Conservation (phyloP, 2,888 invertebrate genomes). For the Hydropsyche betteni region DNA sequence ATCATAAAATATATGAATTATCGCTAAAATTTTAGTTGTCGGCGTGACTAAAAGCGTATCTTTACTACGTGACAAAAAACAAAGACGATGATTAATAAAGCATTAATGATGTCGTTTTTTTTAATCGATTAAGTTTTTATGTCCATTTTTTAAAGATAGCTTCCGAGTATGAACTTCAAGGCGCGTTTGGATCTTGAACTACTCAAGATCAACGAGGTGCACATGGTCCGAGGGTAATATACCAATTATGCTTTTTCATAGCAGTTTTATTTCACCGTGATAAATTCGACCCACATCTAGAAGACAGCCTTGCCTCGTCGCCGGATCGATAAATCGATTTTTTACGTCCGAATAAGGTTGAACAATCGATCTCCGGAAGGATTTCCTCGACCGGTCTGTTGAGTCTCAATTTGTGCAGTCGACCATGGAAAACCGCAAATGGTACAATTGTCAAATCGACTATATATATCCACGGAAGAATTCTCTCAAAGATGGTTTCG, state of each 20-base stretch:
- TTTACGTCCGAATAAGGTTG: slow-evolving; percentile 20
- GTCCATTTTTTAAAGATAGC: too few relatives aligned
- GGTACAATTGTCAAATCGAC: too few relatives aligned
- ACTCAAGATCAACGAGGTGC: not conserved
- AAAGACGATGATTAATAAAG: too few relatives aligned
- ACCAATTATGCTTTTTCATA: not conserved
- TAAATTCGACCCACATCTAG: slow-evolving; percentile 19
- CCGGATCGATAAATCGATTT: slow-evolving; percentile 10
- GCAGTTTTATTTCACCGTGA: slow-evolving; percentile 1
- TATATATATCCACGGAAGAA: too few relatives aligned
- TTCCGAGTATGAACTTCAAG: not conserved
- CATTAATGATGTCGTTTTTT: too few relatives aligned
- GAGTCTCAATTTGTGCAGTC: not conserved
- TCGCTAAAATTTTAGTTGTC: too few relatives aligned
- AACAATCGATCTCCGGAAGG: slow-evolving; percentile 21
- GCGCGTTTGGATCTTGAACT: not conserved
- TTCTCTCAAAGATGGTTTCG: too few relatives aligned
- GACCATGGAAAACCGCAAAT: too few relatives aligned
- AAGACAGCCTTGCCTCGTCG: not conserved
- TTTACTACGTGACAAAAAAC: too few relatives aligned
- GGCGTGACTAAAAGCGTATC: too few relatives aligned
- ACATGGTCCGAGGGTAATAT: not conserved
- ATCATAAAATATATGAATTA: too few relatives aligned
- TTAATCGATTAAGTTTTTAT: too few relatives aligned
- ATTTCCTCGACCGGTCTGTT: not conserved